A percentile compares a stretch with the other conserved stretches of the same genome.
phyloP scores from a whole-genome alignment of 2,888 invertebrate genomes.

The Drosophila mimetica region DNA sequence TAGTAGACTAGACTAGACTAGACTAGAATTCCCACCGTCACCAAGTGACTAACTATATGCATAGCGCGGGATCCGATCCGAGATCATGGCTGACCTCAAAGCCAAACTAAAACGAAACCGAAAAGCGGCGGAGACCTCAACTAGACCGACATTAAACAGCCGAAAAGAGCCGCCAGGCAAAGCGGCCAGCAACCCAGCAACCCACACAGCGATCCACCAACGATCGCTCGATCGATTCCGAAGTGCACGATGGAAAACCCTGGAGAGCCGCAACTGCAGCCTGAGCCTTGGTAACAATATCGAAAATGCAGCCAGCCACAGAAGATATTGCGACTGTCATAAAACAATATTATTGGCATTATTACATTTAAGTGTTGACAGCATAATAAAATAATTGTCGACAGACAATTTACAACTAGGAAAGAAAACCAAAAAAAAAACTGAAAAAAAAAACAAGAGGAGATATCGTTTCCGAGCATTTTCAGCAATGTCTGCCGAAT shows the following conservation, averaged over 20 bases:
- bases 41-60: conserved; percentile 47
- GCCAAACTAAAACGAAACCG: conserved; percentile 75
- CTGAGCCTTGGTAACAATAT: conserved; percentile 27
- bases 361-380: conserved; percentile 83
- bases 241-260: conserved; percentile 40
- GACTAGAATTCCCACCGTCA: conserved; percentile 74
- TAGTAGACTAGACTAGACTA: conserved; percentile 50
- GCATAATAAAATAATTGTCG: conserved; percentile 84
- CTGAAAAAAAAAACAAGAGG: conserved; percentile 11
- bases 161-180: conserved; percentile 50
- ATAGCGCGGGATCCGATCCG: conserved; percentile 45
- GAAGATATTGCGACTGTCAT: conserved; percentile 76
- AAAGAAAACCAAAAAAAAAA: conserved; percentile 28
- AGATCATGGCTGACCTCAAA: conserved; percentile 75
- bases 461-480: conserved; percentile 41
- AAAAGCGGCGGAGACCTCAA: conserved; percentile 64
- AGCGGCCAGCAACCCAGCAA: conserved; percentile 12
- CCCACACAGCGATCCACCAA: conserved; percentile 44
- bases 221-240: conserved; percentile 36
- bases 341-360: conserved; percentile 83
- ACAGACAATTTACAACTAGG: conserved; percentile 79
- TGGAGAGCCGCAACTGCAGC: conserved; percentile 51
- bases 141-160: conserved; percentile 76
- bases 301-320: conserved; percentile 61
- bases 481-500: conserved; percentile 18